Evolutionary conservation across 2,113 vertebrate species (phyloP).

Genomic region (Datnioides undecimradiatus): DNA sequence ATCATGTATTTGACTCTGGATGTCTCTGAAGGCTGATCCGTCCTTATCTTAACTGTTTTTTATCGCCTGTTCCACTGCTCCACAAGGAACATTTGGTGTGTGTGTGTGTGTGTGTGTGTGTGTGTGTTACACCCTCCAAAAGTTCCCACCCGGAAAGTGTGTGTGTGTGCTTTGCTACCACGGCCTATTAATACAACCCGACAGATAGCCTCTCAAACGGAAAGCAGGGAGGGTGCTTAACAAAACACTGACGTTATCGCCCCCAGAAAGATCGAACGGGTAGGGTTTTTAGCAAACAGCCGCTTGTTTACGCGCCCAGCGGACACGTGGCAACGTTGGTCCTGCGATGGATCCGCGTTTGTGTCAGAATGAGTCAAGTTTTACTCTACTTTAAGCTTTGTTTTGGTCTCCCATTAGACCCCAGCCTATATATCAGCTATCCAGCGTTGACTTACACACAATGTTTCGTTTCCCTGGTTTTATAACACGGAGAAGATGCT

Average conservation of each 20-base stretch:
- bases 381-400: too few relatives aligned
- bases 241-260: background rate
- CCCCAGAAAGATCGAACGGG: too few relatives aligned
- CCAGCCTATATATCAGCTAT: too few relatives aligned
- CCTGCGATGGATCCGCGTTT: too few relatives aligned
- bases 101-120: constrained; percentile 81
- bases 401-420: background rate
- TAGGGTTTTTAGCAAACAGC: too few relatives aligned
- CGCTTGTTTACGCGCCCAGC: too few relatives aligned
- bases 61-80: constrained; percentile 20
- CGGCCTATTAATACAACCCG: constrained; percentile 67
- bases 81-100: constrained; percentile 34
- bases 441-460: too few relatives aligned
- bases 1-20: background rate
- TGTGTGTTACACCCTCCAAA: constrained; percentile 72
- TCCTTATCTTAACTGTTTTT: constrained; percentile 23
- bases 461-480: too few relatives aligned
- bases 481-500: too few relatives aligned
- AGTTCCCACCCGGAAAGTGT: constrained; percentile 85
- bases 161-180: constrained; percentile 75
- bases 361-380: too few relatives aligned
- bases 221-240: constrained; percentile 51
- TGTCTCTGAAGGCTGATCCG: rapidly evolving
- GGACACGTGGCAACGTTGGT: background rate
- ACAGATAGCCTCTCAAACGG: constrained; percentile 68